These are phyloP conservation scores for Agrochola lychnidis DNA, from an alignment of 2,888 invertebrate genomes.

Conservation along the genomic window DNA sequence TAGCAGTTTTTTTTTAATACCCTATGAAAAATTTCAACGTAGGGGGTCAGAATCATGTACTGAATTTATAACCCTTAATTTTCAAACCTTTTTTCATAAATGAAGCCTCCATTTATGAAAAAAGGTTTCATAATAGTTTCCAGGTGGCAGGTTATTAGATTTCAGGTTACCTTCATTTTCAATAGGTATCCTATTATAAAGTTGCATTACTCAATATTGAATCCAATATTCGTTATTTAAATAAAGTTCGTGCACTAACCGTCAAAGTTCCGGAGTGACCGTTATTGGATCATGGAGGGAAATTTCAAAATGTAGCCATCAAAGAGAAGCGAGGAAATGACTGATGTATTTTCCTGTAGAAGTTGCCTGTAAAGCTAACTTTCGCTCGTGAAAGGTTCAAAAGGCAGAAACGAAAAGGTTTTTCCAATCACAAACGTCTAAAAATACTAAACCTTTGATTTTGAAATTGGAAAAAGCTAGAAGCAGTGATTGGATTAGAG, in stretches of 20 bases:
- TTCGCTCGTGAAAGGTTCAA: neutral
- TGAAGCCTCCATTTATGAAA: too few species aligned
- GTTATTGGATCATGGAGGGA: slow-evolving; percentile 50
- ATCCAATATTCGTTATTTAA: slow-evolving; percentile 1
- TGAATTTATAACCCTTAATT: too few species aligned
- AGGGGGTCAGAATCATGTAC: too few species aligned
- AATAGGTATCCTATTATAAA: neutral
- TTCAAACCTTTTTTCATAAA: too few species aligned
- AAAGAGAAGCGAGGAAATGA: slow-evolving; percentile 18
- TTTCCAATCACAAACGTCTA: slow-evolving; percentile 7
- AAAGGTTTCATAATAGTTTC: too few species aligned
- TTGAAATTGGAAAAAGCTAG: slow-evolving; percentile 12
- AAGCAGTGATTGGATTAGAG: neutral
- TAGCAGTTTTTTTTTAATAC: too few species aligned
- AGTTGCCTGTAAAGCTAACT: slow-evolving; percentile 12
- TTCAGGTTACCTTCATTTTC: neutral
- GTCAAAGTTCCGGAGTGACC: slow-evolving; percentile 27
- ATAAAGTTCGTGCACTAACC: neutral
- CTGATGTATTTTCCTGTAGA: slow-evolving; percentile 4
- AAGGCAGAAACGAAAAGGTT: slow-evolving; percentile 11
- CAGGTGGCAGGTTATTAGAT: neutral
- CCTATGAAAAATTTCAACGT: too few species aligned
- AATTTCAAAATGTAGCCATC: slow-evolving; percentile 28
- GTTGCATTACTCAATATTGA: neutral
- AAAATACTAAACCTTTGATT: slow-evolving; percentile 1